These are phyloP conservation scores for Achatina immaculata DNA, from an alignment of 1,140 invertebrate species.

Conservation along the genomic window DNA sequence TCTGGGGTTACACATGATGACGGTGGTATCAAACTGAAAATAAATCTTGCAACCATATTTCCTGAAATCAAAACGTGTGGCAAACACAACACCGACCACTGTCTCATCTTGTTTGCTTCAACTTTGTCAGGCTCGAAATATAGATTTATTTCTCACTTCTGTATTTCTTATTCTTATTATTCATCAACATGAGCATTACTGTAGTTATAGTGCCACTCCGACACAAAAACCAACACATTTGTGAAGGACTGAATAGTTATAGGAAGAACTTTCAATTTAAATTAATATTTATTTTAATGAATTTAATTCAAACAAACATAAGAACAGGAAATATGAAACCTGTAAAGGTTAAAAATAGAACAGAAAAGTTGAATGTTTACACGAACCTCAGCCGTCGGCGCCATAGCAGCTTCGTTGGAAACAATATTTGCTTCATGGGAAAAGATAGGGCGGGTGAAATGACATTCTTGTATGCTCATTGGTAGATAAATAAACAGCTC, in stretches of 20 bases:
- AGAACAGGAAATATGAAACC: background rate
- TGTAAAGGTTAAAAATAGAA: background rate
- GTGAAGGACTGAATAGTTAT: no score
- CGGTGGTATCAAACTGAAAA: no score
- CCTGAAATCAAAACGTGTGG: no score
- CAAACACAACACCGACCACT: no score
- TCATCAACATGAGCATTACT: background rate
- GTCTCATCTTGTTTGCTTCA: no score
- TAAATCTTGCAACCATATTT: no score
- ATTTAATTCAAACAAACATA: background rate
- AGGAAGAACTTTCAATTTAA: background rate
- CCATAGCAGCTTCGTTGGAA: slow-evolving; percentile 28
- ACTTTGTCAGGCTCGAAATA: no score
- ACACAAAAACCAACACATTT: background rate
- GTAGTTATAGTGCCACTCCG: no score
- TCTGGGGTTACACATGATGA: no score
- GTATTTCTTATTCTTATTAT: no score
- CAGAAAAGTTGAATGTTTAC: background rate
- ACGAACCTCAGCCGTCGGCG: slow-evolving; percentile 20
- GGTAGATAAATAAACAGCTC: background rate
- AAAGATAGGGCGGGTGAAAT: background rate
- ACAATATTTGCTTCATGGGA: slow-evolving; percentile 8
- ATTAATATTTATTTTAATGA: background rate
- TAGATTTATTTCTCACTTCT: no score
- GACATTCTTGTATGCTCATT: background rate